Conservation (phyloP, 2,113 vertebrate genomes). For the Ochotona princeps region DNA sequence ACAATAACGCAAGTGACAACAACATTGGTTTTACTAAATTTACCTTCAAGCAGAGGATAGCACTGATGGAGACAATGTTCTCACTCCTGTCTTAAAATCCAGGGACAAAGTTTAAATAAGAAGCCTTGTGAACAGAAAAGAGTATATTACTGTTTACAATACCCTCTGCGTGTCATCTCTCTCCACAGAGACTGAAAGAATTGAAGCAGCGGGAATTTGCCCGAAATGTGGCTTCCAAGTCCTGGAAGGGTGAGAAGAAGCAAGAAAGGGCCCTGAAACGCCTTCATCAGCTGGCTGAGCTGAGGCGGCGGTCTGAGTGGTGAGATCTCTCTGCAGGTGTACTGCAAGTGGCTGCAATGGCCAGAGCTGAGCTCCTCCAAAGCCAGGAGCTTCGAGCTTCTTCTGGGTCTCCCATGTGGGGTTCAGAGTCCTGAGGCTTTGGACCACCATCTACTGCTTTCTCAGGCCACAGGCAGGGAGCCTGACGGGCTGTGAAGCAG, state of each 20-base stretch:
- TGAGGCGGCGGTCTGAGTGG: constrained; percentile 94
- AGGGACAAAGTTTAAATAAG: neutral
- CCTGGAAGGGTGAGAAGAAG: constrained; percentile 99
- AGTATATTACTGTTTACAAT: constrained; percentile 8
- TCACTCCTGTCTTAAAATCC: neutral
- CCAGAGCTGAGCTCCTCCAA: too few relatives aligned
- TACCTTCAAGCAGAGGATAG: neutral
- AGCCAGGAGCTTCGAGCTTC: too few relatives aligned
- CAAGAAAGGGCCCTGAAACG: constrained; percentile 97
- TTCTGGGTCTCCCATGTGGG: too few relatives aligned
- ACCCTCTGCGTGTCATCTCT: constrained; percentile 64
- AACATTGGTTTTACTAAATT: neutral
- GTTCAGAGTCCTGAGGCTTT: too few relatives aligned
- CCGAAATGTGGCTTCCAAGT: constrained; percentile 98
- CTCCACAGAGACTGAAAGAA: constrained; percentile 95
- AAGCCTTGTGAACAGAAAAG: neutral
- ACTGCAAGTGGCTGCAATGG: too few relatives aligned
- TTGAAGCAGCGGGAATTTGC: constrained; percentile 99
- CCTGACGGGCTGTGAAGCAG: too few relatives aligned
- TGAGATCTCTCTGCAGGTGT: constrained; percentile 79
- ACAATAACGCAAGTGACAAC: neutral
- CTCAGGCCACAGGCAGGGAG: too few relatives aligned
- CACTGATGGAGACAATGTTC: neutral
- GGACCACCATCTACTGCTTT: too few relatives aligned
- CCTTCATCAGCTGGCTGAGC: constrained; percentile 95